A percentile compares a stretch with the other conserved stretches of the same genome.
These are phyloP conservation scores for Pecten maximus DNA, from an alignment of 2,888 invertebrate genomes.

Conservation along the genomic window DNA sequence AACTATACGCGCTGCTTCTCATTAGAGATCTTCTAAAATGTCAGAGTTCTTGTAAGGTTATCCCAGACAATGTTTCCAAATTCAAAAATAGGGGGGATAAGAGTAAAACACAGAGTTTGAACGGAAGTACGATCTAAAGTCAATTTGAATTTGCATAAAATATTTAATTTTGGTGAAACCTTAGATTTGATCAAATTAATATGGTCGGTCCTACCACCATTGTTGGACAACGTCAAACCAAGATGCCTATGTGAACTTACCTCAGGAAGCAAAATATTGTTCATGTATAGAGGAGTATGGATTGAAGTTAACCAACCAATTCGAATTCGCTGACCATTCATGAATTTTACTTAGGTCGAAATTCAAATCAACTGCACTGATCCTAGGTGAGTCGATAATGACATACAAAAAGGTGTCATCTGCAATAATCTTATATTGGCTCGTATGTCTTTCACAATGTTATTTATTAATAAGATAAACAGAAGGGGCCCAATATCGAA, in stretches of 20 bases:
- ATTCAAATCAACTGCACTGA: neutral
- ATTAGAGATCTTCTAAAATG: neutral
- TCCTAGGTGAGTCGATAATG: neutral
- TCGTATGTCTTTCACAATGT: neutral
- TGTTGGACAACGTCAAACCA: neutral
- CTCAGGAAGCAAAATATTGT: neutral
- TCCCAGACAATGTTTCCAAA: neutral
- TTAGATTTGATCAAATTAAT: neutral
- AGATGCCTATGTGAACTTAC: neutral
- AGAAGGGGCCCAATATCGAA: too few species aligned
- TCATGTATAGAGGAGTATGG: too few species aligned
- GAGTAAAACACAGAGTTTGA: neutral
- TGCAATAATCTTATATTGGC: neutral
- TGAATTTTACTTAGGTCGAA: neutral
- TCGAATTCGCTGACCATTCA: neutral
- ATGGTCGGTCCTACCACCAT: neutral
- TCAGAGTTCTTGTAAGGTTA: neutral
- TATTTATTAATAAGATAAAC: too few species aligned
- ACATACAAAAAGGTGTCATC: constrained; percentile 35
- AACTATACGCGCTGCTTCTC: neutral
- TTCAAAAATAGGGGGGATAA: neutral
- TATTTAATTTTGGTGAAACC: neutral
- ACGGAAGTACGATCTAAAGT: neutral
- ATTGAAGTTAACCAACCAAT: neutral
- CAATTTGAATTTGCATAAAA: neutral